Evolutionary conservation across 2,888 invertebrate genomes (phyloP).

Genomic region (Archips crataeganus): DNA sequence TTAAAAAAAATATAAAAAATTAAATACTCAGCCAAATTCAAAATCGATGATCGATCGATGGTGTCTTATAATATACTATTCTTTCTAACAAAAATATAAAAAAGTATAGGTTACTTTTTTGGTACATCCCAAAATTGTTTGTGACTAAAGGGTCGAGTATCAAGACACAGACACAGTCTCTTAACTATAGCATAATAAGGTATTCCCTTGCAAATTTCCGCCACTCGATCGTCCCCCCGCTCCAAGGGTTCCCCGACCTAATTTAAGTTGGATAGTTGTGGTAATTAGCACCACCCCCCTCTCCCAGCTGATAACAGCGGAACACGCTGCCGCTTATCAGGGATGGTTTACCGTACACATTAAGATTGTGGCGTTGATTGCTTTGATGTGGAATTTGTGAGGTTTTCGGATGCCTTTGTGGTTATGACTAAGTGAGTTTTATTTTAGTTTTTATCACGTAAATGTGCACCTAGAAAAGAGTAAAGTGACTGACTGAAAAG

Average conservation of each 20-base stretch:
- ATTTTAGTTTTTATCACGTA: background rate
- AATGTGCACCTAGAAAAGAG: too few relatives aligned
- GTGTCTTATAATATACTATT: too few relatives aligned
- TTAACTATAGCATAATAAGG: background rate
- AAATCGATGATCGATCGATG: too few relatives aligned
- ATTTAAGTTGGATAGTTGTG: slow-evolving; percentile 64
- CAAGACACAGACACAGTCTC: too few relatives aligned
- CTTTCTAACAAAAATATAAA: too few relatives aligned
- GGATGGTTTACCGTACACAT: slow-evolving; percentile 33
- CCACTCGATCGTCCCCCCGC: slow-evolving; percentile 19
- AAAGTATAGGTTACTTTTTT: too few relatives aligned
- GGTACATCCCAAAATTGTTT: too few relatives aligned
- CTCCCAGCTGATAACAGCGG: slow-evolving; percentile 53
- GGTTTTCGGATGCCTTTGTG: background rate
- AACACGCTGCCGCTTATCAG: slow-evolving; percentile 55
- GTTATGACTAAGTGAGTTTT: background rate
- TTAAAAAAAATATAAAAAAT: too few relatives aligned
- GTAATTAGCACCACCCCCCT: slow-evolving; percentile 56
- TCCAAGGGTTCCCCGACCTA: slow-evolving; percentile 53
- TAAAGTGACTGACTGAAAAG: too few relatives aligned
- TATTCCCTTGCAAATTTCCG: slow-evolving; percentile 13
- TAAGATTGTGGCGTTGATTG: slow-evolving; percentile 42
- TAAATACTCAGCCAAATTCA: too few relatives aligned
- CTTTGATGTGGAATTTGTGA: slow-evolving; percentile 32
- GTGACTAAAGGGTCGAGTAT: too few relatives aligned